phyloP scores from a whole-genome alignment of 2,888 invertebrate genomes.

The Pilophorus perplexus region DNA sequence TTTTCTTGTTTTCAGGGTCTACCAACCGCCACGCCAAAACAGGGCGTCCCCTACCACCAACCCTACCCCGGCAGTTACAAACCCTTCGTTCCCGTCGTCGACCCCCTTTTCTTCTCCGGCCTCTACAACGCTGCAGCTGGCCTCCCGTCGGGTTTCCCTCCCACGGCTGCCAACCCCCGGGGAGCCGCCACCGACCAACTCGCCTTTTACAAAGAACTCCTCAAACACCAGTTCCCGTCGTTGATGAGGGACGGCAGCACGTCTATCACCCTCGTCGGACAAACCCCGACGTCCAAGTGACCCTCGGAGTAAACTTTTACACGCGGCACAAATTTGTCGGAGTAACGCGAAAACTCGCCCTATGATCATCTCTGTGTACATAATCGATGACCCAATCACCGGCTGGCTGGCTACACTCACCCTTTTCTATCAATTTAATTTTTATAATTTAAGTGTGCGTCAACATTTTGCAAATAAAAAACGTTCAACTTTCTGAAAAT shows the following conservation, averaged over 20 bases:
- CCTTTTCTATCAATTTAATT: too few species aligned
- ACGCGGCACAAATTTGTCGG: too few species aligned
- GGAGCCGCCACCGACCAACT: conserved; percentile 56
- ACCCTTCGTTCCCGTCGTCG: conserved; percentile 41
- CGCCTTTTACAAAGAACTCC: conserved; percentile 59
- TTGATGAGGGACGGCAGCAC: conserved; percentile 53
- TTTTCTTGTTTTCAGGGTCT: too few species aligned
- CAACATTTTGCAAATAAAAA: too few species aligned
- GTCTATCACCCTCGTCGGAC: conserved; percentile 53
- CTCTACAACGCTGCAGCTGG: conserved; percentile 43
- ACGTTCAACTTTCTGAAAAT: too few species aligned
- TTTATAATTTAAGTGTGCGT: too few species aligned
- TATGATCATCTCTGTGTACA: too few species aligned
- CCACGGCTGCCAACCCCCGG: conserved; percentile 14
- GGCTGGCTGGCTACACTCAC: too few species aligned
- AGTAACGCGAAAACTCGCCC: too few species aligned
- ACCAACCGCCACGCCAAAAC: conserved; percentile 9
- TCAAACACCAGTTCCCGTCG: conserved; percentile 48
- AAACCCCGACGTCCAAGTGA: conserved; percentile 54
- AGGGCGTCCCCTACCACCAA: conserved; percentile 29
- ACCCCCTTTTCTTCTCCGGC: conserved; percentile 46
- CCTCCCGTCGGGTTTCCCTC: conserved; percentile 52
- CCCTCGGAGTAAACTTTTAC: conserved; percentile 23
- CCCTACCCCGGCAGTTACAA: conserved; percentile 37
- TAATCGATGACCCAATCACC: too few species aligned